Evolutionary conservation across 2,888 invertebrate species (phyloP).

Genomic region (Microctonus aethiopoides): DNA sequence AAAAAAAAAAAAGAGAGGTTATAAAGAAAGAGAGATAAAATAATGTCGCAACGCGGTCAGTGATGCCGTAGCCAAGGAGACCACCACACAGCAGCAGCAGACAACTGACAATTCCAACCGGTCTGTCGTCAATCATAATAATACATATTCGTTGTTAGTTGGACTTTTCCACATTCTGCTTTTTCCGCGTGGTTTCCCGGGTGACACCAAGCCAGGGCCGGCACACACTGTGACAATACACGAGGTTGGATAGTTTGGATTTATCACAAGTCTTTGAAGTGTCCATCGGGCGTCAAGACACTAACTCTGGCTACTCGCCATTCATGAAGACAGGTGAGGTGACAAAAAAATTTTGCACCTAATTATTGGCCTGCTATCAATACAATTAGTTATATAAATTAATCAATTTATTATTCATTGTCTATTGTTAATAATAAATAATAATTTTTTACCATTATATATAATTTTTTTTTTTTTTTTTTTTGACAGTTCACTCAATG

Average conservation of each 20-base stretch:
- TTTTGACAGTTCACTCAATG: not conserved
- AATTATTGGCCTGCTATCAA: not conserved
- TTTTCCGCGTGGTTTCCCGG: constrained; percentile 56
- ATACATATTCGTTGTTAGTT: constrained; percentile 19
- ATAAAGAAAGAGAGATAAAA: not conserved
- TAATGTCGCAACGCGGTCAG: constrained; percentile 53
- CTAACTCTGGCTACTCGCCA: constrained; percentile 50
- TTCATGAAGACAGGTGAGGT: constrained; percentile 64
- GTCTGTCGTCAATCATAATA: constrained; percentile 55
- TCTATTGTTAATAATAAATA: no score
- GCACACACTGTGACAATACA: constrained; percentile 40
- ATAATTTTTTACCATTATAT: no score
- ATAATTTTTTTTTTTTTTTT: not conserved
- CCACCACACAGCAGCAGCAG: constrained; percentile 57
- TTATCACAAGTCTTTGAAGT: constrained; percentile 48
- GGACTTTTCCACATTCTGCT: constrained; percentile 41
- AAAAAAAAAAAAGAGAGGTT: not conserved
- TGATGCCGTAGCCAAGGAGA: constrained; percentile 68
- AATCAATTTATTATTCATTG: no score
- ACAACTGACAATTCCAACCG: constrained; percentile 61
- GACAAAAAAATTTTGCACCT: constrained; percentile 25
- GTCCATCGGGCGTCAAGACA: constrained; percentile 40
- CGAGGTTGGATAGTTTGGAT: constrained; percentile 29
- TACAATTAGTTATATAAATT: not conserved
- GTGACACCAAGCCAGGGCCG: constrained; percentile 53